These are phyloP conservation scores for Drosophila formosana DNA, from an alignment of 2,888 invertebrate species.

Conservation along the genomic window DNA sequence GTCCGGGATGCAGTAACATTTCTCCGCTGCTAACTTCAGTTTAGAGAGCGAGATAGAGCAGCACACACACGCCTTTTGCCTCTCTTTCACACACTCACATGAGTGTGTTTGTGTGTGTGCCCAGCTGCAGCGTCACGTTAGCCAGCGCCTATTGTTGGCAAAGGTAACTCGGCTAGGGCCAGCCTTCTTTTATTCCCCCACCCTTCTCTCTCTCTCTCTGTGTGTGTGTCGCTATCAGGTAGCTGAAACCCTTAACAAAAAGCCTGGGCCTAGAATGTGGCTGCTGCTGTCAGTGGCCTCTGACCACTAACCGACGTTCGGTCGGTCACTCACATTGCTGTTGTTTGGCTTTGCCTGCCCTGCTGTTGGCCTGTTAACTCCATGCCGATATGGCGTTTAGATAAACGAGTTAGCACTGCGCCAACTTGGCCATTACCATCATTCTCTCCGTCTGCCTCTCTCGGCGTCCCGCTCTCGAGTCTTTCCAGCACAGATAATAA, in stretches of 20 bases:
- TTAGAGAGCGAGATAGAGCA: neutral
- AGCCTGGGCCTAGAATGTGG: neutral
- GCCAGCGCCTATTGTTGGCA: constrained; percentile 17
- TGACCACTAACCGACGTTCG: constrained; percentile 30
- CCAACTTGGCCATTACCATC: constrained; percentile 44
- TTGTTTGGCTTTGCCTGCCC: constrained; percentile 18
- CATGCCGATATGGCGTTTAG: constrained; percentile 37
- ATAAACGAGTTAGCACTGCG: constrained; percentile 58
- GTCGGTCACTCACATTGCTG: constrained; percentile 45
- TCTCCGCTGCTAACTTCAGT: too few relatives aligned
- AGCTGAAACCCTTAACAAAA: constrained; percentile 23
- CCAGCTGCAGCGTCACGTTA: too few relatives aligned
- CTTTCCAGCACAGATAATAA: neutral
- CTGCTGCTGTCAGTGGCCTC: constrained; percentile 19
- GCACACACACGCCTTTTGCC: constrained; percentile 1
- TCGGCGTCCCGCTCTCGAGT: too few relatives aligned
- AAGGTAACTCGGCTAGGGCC: too few relatives aligned
- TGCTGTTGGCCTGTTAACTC: constrained; percentile 15
- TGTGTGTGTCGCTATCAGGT: constrained; percentile 8
- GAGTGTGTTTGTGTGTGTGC: too few relatives aligned
- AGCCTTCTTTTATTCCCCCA: too few relatives aligned
- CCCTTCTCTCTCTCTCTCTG: too few relatives aligned
- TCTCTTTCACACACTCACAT: neutral
- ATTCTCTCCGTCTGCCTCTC: constrained; percentile 11
- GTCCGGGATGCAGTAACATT: too few relatives aligned